Conservation (phyloP, 2,797 vertebrate species). For the Babyrousa celebensis region DNA sequence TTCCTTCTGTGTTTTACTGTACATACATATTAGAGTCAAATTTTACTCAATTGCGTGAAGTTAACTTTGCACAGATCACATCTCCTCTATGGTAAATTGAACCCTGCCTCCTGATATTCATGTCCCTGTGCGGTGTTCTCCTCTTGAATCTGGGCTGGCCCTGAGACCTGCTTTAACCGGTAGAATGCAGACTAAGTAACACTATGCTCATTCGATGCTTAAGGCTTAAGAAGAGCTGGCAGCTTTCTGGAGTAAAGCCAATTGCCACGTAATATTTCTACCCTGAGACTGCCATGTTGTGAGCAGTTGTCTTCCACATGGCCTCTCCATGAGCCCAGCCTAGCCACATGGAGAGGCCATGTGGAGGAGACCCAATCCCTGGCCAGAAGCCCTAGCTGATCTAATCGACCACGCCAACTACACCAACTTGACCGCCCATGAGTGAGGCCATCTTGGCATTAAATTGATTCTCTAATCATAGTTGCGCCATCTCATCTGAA, state of each 20-base stretch:
- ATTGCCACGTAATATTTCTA: not conserved
- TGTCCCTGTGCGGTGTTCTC: not conserved
- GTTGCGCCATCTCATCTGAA: not conserved
- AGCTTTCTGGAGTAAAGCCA: constrained; percentile 30
- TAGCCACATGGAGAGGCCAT: constrained; percentile 59
- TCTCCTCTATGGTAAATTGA: not conserved
- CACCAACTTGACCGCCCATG: not conserved
- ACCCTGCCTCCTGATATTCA: not conserved
- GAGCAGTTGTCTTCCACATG: constrained; percentile 50
- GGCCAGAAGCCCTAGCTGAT: constrained; percentile 3
- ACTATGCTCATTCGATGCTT: not conserved
- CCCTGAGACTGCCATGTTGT: not conserved
- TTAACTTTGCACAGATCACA: not conserved
- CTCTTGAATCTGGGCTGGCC: not conserved
- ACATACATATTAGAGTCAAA: constrained; percentile 14
- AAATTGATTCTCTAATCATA: not conserved
- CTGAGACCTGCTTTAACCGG: constrained; percentile 24
- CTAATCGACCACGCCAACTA: not conserved
- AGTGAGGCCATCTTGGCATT: constrained; percentile 63
- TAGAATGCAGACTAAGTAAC: not conserved
- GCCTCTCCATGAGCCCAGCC: not conserved
- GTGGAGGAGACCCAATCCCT: constrained; percentile 30
- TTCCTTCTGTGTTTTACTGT: not conserved
- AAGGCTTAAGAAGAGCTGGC: not conserved
- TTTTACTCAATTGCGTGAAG: not conserved